A percentile compares a stretch with the other conserved stretches of the same genome.
phyloP scores from a whole-genome alignment of 2,797 vertebrate species.

The Alcedo quadribrachys region DNA sequence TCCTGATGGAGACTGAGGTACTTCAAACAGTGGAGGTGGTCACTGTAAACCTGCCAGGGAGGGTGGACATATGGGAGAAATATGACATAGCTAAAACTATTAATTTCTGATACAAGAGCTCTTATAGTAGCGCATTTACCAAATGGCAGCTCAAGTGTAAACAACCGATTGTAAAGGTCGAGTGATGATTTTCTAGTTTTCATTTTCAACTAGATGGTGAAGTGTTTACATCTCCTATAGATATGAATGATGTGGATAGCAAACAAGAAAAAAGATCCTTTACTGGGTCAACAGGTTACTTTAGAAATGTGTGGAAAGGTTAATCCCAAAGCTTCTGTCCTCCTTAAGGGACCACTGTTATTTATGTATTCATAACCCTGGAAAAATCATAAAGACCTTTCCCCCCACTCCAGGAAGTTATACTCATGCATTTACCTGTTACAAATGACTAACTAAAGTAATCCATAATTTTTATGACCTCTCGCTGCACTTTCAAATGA shows the following conservation, averaged over 20 bases:
- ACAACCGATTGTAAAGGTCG: slow-evolving; percentile 32
- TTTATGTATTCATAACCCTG: slow-evolving; percentile 64
- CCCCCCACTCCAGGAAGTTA: slow-evolving; percentile 54
- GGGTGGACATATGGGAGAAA: background rate
- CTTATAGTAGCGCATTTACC: background rate
- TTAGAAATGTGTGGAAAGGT: slow-evolving; percentile 53
- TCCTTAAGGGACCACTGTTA: slow-evolving; percentile 37
- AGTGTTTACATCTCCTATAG: slow-evolving; percentile 59
- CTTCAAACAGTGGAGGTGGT: background rate
- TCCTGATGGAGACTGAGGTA: background rate
- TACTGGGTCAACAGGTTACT: slow-evolving; percentile 48
- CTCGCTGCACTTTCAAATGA: slow-evolving; percentile 63
- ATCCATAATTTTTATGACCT: slow-evolving; percentile 70
- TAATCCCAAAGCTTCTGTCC: slow-evolving; percentile 60
- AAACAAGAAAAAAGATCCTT: slow-evolving; percentile 56
- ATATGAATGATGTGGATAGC: slow-evolving; percentile 42
- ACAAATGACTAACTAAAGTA: slow-evolving; percentile 72
- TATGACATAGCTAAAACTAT: background rate
- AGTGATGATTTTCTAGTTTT: slow-evolving; percentile 61
- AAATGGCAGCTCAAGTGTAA: slow-evolving; percentile 34
- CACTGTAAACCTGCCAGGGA: background rate
- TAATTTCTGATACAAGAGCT: slow-evolving; percentile 23
- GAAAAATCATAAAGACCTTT: slow-evolving; percentile 59
- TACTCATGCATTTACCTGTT: slow-evolving; percentile 66
- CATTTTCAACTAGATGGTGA: slow-evolving; percentile 54